Evolutionary conservation across 1,140 invertebrate species (phyloP), one percentile per base, ranked within the genome.

Genomic region (Atta colombica): DNA sequence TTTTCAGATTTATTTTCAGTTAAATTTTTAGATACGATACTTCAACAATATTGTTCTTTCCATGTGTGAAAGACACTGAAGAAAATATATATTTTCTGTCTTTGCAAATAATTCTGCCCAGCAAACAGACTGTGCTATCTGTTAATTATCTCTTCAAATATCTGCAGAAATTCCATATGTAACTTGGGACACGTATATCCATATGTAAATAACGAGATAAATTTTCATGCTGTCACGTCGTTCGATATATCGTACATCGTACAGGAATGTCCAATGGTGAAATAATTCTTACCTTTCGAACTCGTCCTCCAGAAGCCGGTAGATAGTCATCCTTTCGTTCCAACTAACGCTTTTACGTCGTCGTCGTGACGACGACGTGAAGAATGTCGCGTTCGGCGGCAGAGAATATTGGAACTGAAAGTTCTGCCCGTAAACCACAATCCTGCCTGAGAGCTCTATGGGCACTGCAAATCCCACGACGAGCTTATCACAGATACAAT

Each of bases 381-480:
- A 95, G 84, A 95, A 89, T 7, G 94, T 93, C 0, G 94, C 93
- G 78, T 96, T 96, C 39, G 89, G 93, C 14, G 96, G 96, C 45
- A 96, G n/a, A 8, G 87, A 58, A 80, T 94, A 96, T 89, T 96
- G 95, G 81, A 95, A 95, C 91, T 96, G 95, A 61, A 96, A 85
- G 90, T 96, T 95, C 63, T 95, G 93, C 0, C 92, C 94, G 82
- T 94, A 95, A 31, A 92, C 90, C 39, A 96, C 49, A 75, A 89
- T 90, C 77, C 92, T 92, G n/a, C 92, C 93, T 0, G 93, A 91
- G 28, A 96, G 77, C 14, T 94, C 90, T 28, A 96, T 93, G 5
- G 96, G 96, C 10, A 95, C 87, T 3, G 94, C 90, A 31, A 94
- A 91, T 66, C 96, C 96, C 16, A 94, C 74, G 49, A 96, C 88